Percentiles rank a stretch among this genome's conserved stretches.
Evolutionary conservation across 2,113 vertebrate species (phyloP).

Genomic region (Phrynosoma platyrhinos): DNA sequence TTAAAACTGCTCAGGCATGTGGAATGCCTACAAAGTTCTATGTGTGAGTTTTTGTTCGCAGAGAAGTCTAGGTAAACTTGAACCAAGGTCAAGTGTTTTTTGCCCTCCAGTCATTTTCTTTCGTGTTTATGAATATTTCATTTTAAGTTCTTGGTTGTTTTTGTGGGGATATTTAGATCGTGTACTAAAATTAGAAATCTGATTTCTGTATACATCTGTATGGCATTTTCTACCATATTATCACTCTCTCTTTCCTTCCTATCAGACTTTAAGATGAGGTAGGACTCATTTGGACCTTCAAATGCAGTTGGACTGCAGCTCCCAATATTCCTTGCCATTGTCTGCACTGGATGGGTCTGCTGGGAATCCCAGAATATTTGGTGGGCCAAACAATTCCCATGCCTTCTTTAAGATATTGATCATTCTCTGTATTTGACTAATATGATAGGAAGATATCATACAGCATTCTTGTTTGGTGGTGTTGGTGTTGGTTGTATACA

Average conservation of each 20-base stretch:
- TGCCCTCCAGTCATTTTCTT: neutral
- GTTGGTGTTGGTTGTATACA: no score
- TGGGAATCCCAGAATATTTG: no score
- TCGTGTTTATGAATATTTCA: neutral
- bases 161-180: neutral
- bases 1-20: neutral
- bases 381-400: no score
- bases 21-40: neutral
- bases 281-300: no score
- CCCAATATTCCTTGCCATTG: no score
- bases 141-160: neutral
- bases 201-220: neutral
- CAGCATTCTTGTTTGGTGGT: no score
- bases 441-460: neutral
- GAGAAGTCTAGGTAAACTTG: neutral
- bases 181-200: neutral
- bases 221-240: no score
- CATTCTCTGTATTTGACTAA: neutral
- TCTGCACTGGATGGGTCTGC: no score
- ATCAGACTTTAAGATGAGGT: no score
- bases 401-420: neutral
- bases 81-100: neutral
- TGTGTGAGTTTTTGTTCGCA: neutral
- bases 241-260: no score
- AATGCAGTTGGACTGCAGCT: no score